Percentiles rank a stretch among this genome's conserved stretches.
phyloP scores from a whole-genome alignment of 2,888 invertebrate genomes.

The Drosophila planitibia region DNA sequence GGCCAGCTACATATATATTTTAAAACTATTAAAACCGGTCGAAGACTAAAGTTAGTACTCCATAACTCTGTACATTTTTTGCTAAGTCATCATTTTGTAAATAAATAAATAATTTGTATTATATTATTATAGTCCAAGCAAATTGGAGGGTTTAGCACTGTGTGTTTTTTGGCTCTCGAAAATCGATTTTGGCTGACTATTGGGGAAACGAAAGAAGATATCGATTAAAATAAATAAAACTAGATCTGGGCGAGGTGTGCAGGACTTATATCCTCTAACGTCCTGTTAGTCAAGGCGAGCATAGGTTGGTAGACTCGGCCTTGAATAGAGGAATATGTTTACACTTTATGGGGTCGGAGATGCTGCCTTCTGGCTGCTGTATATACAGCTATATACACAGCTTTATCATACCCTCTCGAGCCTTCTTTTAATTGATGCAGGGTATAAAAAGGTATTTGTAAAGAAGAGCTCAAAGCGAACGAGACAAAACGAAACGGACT shows the following conservation, averaged over 20 bases:
- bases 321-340: background rate
- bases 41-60: background rate
- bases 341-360: background rate
- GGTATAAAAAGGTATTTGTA: slow-evolving; percentile 31
- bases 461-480: slow-evolving; percentile 41
- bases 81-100: background rate
- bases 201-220: background rate
- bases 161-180: background rate
- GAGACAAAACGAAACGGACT: slow-evolving; percentile 30
- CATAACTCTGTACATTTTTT: background rate
- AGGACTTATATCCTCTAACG: background rate
- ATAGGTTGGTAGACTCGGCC: background rate
- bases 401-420: background rate
- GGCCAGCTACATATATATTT: background rate
- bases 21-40: background rate
- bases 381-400: too few species aligned
- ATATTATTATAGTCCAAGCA: background rate
- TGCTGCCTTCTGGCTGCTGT: background rate
- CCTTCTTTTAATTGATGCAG: background rate
- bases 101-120: background rate
- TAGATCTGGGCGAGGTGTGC: background rate
- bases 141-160: background rate
- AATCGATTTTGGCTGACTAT: background rate
- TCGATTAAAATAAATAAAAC: background rate
- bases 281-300: background rate